Base-by-base conservation (phyloP, 2,113 vertebrate species). In the Raja brachyura region DNA sequence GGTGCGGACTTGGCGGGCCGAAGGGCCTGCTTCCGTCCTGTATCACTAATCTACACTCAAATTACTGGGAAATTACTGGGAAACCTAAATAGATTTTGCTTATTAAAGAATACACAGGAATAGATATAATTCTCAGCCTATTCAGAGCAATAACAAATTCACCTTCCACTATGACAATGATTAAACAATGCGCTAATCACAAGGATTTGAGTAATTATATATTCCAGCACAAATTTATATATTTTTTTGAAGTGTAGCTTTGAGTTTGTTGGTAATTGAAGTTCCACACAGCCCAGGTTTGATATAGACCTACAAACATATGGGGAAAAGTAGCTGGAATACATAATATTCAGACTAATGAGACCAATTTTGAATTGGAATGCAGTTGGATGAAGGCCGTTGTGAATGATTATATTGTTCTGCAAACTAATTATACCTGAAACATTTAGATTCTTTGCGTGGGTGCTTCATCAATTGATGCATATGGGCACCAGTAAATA, bases 261-360 rank as follows among this genome's bases (percentile, higher is more conserved):
- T 66, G 10, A 77, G n/a, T 33, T 13, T 18, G 83, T 5, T 86
- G 59, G 28, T 18, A 31, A 63, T 66, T 2, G 28, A 66, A 9
- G n/a, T 68, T 90, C 31, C 14, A 68, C 22, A 33, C 85, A 90
- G n/a, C n/a, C 85, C 63, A 39, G 86, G 66, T 5, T 33, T 61
- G 9, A 66, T n/a, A 90, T 63, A 13, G 76, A 13, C 63, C 66
- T 92, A 48, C 31, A 92, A 39, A 33, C 88, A 92, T 73, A 73
- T 92, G 88, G 88, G 39, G 70, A 70, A 70, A 66, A 73, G 31
- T 48, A 22, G 18, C 86, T 70, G 48, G 16, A 73, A 28, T 33
- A 73, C 59, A 39, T 92, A 92, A 92, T 92, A 48, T 73, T 70
- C 66, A 92, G 31, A 39, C 31, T 92, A 92, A 92, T 70, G 88